These are phyloP conservation scores for Rhombomys opimus DNA, from an alignment of 2,113 vertebrate genomes.

Conservation along the genomic window DNA sequence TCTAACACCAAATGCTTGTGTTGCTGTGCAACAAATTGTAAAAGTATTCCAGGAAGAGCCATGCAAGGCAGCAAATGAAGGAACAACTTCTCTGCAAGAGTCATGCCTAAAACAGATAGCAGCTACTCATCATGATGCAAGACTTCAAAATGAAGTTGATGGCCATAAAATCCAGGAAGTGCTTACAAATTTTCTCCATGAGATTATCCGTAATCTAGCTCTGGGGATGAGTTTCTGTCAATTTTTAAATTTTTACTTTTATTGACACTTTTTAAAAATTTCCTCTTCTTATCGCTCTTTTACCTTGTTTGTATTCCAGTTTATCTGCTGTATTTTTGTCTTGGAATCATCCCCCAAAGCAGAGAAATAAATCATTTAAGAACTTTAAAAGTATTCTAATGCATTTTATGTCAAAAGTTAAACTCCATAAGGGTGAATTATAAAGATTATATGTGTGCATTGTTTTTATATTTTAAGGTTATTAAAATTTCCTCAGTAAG, in stretches of 20 bases:
- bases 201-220: not conserved
- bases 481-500: not conserved
- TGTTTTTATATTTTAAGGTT: not conserved
- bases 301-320: not conserved
- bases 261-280: not conserved
- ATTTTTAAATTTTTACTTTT: not conserved
- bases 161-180: not conserved
- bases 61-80: not conserved
- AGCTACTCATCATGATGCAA: not conserved
- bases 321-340: not conserved
- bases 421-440: not conserved
- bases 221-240: not conserved
- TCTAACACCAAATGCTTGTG: not conserved
- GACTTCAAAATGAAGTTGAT: not conserved
- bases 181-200: not conserved
- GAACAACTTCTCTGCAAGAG: not conserved
- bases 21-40: not conserved
- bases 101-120: not conserved
- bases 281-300: not conserved
- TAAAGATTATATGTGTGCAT: not conserved
- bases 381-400: not conserved
- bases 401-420: not conserved
- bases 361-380: not conserved
- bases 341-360: not conserved
- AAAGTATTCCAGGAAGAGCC: not conserved